These are phyloP conservation scores for Malurus cyaneus DNA, from an alignment of 2,113 vertebrate genomes.

Conservation along the genomic window DNA sequence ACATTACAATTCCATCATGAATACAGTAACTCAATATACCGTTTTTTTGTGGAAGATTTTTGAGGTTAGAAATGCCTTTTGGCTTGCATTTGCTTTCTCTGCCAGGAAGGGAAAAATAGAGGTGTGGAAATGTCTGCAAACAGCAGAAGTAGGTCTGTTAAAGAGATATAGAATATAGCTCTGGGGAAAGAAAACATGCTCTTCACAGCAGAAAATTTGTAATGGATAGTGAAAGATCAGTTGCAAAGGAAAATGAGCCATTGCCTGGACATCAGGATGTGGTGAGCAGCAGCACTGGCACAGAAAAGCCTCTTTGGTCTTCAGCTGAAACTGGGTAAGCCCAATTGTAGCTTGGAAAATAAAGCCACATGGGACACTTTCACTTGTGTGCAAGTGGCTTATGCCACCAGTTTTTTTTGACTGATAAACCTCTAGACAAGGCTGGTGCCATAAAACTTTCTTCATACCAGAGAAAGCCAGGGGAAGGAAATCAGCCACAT, in stretches of 20 bases:
- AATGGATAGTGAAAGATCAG: rapidly evolving
- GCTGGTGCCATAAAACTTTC: not conserved
- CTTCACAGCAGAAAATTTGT: not conserved
- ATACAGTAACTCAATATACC: not conserved
- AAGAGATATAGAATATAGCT: not conserved
- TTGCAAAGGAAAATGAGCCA: not conserved
- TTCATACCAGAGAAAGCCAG: not conserved
- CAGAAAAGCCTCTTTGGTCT: not conserved
- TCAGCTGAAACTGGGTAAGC: not conserved
- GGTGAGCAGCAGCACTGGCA: rapidly evolving
- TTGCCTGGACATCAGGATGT: not conserved
- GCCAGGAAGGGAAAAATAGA: not conserved
- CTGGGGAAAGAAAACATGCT: not conserved
- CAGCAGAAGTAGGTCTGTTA: not conserved
- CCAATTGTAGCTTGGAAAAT: not conserved
- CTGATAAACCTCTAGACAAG: not conserved
- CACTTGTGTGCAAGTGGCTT: not conserved
- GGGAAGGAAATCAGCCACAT: not conserved
- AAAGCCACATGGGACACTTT: not conserved
- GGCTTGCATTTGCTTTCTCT: not conserved
- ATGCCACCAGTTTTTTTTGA: not conserved
- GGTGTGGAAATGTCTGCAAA: not conserved
- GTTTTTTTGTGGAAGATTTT: not conserved
- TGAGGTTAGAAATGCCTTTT: not conserved
- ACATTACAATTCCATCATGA: not conserved